Base-by-base conservation (phyloP, 2,797 vertebrate species). In the Sparidentex hasta region DNA sequence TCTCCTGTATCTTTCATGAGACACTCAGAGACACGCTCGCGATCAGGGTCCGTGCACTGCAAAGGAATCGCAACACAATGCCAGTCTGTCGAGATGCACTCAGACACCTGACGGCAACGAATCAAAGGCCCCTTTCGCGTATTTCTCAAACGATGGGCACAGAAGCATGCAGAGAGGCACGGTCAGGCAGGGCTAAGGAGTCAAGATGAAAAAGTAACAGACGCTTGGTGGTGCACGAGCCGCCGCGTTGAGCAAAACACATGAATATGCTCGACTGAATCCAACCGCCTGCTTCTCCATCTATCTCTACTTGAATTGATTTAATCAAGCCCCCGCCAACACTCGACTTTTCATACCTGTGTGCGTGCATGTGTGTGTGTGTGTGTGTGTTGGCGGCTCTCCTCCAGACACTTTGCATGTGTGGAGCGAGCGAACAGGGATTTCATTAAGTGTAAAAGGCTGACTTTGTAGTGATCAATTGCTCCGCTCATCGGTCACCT, bases 371-470 rank as follows among this genome's bases (percentile, higher is more conserved):
- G 47, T 65, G 52, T 48, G 0, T 74, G 62, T 51, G 23, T 76
- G 46, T 16, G 67, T 47, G 58, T 50, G 33, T 70, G 29, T 51
- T 3, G 14, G 62, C 43, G 7, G 33, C 5, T 13, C 43, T 44
- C 43, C 16, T 59, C 41, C 48, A 47, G n/a, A 72, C 63, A 70
- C 64, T 78, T 78, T 80, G 71, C 74, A 65, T 77, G 74, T 78
- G 68, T 25, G 16, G 65, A 76, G 18, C 50, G 72, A 76, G 61
- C 11, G 5, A 74, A 66, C 54, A 58, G 23, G 48, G 73, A 81
- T 88, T 92, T 90, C 78, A 90, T 91, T 85, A 87, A 64, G 73
- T 84, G 82, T 57, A 87, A 87, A 89, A 84, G 82, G 67, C 78
- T 67, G 84, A 83, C 69, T 83, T 88, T 68, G 80, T 72, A 58